A percentile compares a stretch with the other conserved stretches of the same genome.
phyloP scores from a whole-genome alignment of 2,888 invertebrate species.

The Pandemis cinnamomeana region DNA sequence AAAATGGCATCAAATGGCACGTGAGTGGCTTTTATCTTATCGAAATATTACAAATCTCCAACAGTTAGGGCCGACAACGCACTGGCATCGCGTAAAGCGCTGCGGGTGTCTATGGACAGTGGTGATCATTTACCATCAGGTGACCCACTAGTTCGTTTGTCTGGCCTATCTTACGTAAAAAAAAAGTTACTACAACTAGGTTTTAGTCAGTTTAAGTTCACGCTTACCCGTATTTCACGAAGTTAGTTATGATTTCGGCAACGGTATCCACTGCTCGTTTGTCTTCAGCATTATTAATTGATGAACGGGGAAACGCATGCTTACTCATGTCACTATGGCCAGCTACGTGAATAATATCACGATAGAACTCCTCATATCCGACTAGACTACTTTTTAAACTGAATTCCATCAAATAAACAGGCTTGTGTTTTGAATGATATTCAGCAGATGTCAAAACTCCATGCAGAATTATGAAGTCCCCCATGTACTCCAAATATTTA shows the following conservation, averaged over 20 bases:
- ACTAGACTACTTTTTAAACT: background rate
- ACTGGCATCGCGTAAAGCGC: no score
- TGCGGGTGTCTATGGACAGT: no score
- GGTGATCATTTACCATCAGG: no score
- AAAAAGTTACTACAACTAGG: no score
- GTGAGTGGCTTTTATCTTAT: background rate
- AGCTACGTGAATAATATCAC: conserved; percentile 14
- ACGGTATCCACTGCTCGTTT: conserved; percentile 20
- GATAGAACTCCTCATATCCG: conserved; percentile 1
- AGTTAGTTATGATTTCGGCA: conserved; percentile 48
- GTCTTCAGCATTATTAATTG: conserved; percentile 2
- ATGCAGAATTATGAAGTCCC: conserved; percentile 20
- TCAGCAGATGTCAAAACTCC: conserved; percentile 17
- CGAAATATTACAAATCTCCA: no score
- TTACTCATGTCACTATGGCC: conserved; percentile 17
- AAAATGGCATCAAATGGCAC: background rate
- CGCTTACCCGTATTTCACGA: conserved; percentile 49
- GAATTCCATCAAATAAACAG: conserved; percentile 30
- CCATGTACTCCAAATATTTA: conserved; percentile 22
- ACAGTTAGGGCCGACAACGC: no score
- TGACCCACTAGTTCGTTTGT: no score
- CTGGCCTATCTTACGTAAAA: no score
- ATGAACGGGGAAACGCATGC: background rate
- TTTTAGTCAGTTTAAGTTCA: conserved; percentile 6
- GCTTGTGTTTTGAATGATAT: conserved; percentile 14